Evolutionary conservation across 92 coral and sea anemone species (phyloP).

Genomic region (Phenganax subtilis): DNA sequence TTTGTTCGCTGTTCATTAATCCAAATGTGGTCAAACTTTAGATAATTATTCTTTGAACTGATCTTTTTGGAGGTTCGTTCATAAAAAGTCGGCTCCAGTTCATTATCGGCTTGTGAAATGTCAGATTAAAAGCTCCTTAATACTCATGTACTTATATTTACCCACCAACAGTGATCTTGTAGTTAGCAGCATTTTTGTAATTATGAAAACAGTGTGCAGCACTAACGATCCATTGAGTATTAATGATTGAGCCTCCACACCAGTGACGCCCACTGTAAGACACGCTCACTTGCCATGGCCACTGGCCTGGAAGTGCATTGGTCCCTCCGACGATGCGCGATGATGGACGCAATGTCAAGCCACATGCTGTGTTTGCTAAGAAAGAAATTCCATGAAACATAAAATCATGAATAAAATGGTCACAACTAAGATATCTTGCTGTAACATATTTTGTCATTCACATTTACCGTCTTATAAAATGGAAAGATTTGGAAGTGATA

Average conservation of each 20-base stretch:
- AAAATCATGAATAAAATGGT: neutral
- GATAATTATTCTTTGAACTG: too few species aligned
- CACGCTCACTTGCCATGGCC: conserved; percentile 96
- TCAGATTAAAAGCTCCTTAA: neutral
- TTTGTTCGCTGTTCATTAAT: too few species aligned
- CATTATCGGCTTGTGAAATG: neutral
- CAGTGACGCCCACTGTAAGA: conserved; percentile 64
- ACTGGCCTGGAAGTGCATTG: conserved; percentile 66
- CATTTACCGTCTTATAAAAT: too few species aligned
- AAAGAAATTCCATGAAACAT: neutral
- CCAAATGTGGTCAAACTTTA: too few species aligned
- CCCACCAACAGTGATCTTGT: conserved; percentile 70
- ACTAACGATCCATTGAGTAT: conserved; percentile 72
- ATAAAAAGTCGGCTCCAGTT: neutral
- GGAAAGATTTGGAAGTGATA: too few species aligned
- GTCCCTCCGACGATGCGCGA: conserved; percentile 87
- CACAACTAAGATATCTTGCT: neutral
- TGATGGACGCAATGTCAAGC: conserved; percentile 53
- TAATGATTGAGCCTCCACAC: conserved; percentile 86
- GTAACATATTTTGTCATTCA: too few species aligned
- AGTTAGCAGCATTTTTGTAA: conserved; percentile 50
- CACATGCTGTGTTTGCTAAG: conserved; percentile 58
- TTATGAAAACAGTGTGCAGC: conserved; percentile 87
- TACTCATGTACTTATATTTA: neutral
- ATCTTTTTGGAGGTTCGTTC: too few species aligned